Base-by-base conservation (phyloP, 2,113 vertebrate genomes). In the Hemichromis elongatus region DNA sequence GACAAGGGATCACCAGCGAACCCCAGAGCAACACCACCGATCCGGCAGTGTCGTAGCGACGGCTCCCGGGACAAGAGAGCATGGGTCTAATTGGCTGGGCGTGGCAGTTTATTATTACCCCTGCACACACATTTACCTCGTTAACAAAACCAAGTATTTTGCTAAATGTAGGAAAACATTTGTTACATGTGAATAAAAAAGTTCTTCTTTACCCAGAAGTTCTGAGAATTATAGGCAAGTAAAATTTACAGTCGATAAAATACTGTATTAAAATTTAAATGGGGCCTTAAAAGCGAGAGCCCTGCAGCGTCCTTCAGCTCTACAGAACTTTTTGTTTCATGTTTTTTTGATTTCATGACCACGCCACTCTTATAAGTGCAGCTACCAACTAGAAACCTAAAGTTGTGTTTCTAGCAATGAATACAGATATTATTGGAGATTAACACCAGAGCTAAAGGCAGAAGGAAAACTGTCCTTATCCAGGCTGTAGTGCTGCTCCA, bases 81-180 rank as follows among this genome's bases (percentile, higher is more conserved):
- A 0, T 98, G 97, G 97, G 97, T 98, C 12, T 93, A 12, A 81
- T 0, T 96, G 90, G 87, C 5, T n/a, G 0, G 7, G 1, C 2
- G 4, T 26, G 26, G 53, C 9, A 12, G 1, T 79, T 56, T 7
- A 11, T 56, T 42, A 28, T 26, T 56, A 21, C 21, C 42, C 37
- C 4, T 57, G 14, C 14, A 57, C 53, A 0, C 52, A 40, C 52
- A 5, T 42, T 55, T 56, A 19, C 53, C 21, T 26, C 4, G 24
- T 40, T 5, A 79, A 26, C 53, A 56, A 40, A 40, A 54, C 24
- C 24, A 8, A 75, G 33, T n/a, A 52, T 33, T 52, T 75, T 9
- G 45, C 1, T 8, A 10, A 4, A 18, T 7, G 16, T 50, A 30
- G 30, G 30, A 30, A 30, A 4, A 18, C 18, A 47, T 47, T 47